These are phyloP conservation scores for Gymnopithys bicolor DNA, from an alignment of 2,797 vertebrate species.

Conservation along the genomic window DNA sequence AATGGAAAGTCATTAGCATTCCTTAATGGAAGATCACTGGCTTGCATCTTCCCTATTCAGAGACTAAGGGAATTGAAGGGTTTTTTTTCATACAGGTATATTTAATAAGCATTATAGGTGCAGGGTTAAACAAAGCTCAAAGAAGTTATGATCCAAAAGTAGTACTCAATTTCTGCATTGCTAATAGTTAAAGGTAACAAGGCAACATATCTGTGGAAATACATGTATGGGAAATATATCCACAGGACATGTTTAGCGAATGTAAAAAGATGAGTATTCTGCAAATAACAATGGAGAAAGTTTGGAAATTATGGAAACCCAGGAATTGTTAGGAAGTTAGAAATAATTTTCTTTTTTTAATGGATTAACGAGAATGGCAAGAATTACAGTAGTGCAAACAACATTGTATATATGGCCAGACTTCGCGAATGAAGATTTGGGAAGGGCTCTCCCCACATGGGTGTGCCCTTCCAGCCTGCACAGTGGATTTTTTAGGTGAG, in stretches of 20 bases:
- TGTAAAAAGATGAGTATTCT: not conserved
- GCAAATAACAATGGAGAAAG: not conserved
- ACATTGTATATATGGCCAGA: too few relatives aligned
- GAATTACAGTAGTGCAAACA: not conserved
- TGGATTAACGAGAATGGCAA: not conserved
- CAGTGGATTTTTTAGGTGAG: too few relatives aligned
- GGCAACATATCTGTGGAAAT: not conserved
- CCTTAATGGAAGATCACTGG: not conserved
- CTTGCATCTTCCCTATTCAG: not conserved
- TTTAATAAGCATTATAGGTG: not conserved
- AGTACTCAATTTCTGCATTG: not conserved
- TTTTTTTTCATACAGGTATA: not conserved
- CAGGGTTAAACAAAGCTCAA: not conserved
- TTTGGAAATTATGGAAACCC: not conserved
- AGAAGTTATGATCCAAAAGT: not conserved
- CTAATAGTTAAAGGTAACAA: not conserved
- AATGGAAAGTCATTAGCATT: not conserved
- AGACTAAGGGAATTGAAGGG: not conserved
- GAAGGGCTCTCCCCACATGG: too few relatives aligned
- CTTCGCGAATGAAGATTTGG: too few relatives aligned
- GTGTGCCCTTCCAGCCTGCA: too few relatives aligned
- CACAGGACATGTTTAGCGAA: not conserved
- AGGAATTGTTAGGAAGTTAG: not conserved
- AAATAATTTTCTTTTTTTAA: not conserved
- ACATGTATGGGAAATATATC: not conserved